A percentile compares a stretch with the other conserved stretches of the same genome.
Evolutionary conservation across 2,797 vertebrate genomes (phyloP).

Genomic region (Decapterus maruadsi): DNA sequence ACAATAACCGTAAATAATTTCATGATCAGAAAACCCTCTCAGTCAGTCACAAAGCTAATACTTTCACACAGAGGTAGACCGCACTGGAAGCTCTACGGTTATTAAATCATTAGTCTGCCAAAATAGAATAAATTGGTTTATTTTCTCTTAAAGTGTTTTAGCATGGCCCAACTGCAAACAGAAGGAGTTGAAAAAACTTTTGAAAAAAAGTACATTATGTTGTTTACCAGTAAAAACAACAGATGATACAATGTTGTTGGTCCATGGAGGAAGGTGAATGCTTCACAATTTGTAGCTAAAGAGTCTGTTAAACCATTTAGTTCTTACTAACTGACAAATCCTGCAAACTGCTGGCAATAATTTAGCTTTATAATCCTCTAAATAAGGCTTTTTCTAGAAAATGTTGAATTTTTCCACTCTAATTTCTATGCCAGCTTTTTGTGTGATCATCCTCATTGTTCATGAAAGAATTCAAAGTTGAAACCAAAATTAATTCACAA

Average conservation of each 20-base stretch:
- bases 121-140: conserved; percentile 55
- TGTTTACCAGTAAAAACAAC: conserved; percentile 42
- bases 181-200: conserved; percentile 24
- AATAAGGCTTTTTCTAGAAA: conserved; percentile 13
- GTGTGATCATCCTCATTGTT: conserved; percentile 1
- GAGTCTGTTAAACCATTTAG: conserved; percentile 36
- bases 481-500: conserved; percentile 9
- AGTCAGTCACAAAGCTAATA: conserved; percentile 45
- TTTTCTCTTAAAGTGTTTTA: conserved; percentile 46
- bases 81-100: conserved; percentile 18
- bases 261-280: conserved; percentile 25
- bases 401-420: conserved; percentile 3
- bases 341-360: conserved; percentile 19
- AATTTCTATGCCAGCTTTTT: conserved; percentile 10
- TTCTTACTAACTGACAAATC: conserved; percentile 33
- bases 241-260: conserved; percentile 10
- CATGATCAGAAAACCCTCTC: conserved; percentile 54
- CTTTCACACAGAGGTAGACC: conserved; percentile 29
- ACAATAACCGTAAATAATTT: conserved; percentile 69
- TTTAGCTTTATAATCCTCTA: conserved; percentile 10
- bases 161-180: conserved; percentile 45
- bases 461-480: conserved; percentile 15
- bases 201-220: conserved; percentile 35
- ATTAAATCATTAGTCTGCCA: conserved; percentile 48
- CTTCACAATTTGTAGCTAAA: conserved; percentile 40